Conservation (phyloP, 2,113 vertebrate species). For the Campylomormyrus numenius region DNA sequence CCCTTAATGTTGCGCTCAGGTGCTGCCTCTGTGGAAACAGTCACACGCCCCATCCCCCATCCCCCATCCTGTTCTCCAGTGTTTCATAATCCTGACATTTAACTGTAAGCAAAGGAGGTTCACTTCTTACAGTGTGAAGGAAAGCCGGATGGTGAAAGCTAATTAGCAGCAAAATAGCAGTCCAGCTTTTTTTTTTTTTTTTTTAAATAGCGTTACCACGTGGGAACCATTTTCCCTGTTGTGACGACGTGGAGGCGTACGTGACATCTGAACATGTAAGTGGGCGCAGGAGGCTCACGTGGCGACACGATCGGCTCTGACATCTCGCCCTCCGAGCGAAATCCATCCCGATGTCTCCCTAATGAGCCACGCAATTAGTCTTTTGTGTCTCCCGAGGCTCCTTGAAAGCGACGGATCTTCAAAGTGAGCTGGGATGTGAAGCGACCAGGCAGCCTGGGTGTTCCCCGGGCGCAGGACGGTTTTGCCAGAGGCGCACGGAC, state of each 20-base stretch:
- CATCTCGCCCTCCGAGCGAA: background rate
- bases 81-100: background rate
- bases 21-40: background rate
- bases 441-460: background rate
- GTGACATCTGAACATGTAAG: background rate
- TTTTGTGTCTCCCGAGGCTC: background rate
- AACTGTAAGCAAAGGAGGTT: background rate
- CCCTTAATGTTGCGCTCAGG: background rate
- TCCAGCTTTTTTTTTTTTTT: background rate
- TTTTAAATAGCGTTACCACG: background rate
- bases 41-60: background rate
- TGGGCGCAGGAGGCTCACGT: background rate
- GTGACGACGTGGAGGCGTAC: background rate
- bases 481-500: background rate
- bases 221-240: background rate
- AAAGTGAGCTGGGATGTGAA: slow-evolving; percentile 10
- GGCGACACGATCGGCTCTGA: background rate
- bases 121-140: background rate
- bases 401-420: background rate
- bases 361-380: slow-evolving; percentile 5
- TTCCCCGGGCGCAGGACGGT: background rate
- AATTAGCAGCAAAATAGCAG: background rate
- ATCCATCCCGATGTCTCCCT: background rate
- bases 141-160: background rate
- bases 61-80: background rate